These are phyloP conservation scores for Crotalus horridus DNA, from an alignment of 2,113 vertebrate species.

Conservation along the genomic window DNA sequence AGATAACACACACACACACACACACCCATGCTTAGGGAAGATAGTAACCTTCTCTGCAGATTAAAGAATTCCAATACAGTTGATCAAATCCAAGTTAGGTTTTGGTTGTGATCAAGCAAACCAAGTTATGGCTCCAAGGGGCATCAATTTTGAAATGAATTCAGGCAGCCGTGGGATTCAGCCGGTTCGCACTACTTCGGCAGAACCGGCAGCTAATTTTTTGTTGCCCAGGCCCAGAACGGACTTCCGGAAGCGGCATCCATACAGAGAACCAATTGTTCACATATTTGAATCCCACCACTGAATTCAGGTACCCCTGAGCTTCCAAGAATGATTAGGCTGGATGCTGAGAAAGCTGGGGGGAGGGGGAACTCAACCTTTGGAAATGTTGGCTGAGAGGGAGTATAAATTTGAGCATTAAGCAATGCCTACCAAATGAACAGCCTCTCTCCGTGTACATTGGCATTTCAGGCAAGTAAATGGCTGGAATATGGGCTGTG, in stretches of 20 bases:
- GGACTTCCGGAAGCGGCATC: too few relatives aligned
- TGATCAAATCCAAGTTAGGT: neutral
- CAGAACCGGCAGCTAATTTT: too few relatives aligned
- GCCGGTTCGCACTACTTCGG: too few relatives aligned
- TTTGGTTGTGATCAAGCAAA: neutral
- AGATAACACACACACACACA: too few relatives aligned
- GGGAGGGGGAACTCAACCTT: neutral
- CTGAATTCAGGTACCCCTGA: neutral
- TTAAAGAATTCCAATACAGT: neutral
- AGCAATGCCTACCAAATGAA: neutral
- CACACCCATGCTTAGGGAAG: too few relatives aligned
- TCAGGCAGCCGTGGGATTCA: neutral
- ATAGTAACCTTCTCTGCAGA: neutral
- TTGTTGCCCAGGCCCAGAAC: too few relatives aligned
- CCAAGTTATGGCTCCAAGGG: neutral
- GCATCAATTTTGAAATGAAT: neutral
- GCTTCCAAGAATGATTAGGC: neutral
- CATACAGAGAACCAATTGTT: too few relatives aligned
- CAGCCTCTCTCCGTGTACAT: constrained; percentile 35
- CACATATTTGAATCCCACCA: too few relatives aligned
- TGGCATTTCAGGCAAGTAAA: constrained; percentile 42
- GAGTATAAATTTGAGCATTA: neutral
- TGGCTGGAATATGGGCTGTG: constrained; percentile 42
- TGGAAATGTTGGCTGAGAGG: neutral
- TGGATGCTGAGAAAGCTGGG: too few relatives aligned